Evolutionary conservation across 2,113 vertebrate genomes (phyloP).

Genomic region (Crocuta crocuta): DNA sequence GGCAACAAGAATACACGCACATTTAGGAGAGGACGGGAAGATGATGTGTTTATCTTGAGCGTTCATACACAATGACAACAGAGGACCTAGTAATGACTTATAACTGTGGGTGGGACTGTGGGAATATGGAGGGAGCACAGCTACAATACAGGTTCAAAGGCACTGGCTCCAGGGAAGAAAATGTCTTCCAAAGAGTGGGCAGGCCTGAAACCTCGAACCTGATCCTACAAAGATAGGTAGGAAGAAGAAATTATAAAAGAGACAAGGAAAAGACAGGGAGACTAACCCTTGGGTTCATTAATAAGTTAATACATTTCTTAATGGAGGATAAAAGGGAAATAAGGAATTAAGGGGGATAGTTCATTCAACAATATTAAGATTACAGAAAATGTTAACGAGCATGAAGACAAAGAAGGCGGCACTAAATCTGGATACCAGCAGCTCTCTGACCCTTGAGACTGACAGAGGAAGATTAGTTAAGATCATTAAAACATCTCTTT

Average conservation of each 20-base stretch:
- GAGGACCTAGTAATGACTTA: not conserved
- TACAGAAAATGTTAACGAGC: not conserved
- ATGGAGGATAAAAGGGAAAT: not conserved
- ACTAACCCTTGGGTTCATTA: not conserved
- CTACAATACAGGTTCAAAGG: not conserved
- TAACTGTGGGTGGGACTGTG: not conserved
- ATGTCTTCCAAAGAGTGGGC: not conserved
- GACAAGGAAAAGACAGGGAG: not conserved
- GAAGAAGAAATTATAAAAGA: not conserved
- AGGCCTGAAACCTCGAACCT: not conserved
- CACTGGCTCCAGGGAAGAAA: not conserved
- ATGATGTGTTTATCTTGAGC: not conserved
- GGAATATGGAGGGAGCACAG: not conserved
- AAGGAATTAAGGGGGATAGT: not conserved
- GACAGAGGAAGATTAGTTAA: not conserved
- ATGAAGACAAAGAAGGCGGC: not conserved
- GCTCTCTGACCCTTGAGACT: not conserved
- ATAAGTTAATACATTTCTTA: conserved; percentile 16
- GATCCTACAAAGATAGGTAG: not conserved
- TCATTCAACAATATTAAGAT: not conserved
- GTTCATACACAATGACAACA: not conserved
- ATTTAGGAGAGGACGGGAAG: not conserved
- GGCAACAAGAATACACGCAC: not conserved
- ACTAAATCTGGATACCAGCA: not conserved
- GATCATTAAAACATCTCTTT: conserved; percentile 7